Percentiles rank a stretch among this genome's conserved stretches.
phyloP scores from a whole-genome alignment of 2,888 invertebrate species.

The Itoplectis maculator region DNA sequence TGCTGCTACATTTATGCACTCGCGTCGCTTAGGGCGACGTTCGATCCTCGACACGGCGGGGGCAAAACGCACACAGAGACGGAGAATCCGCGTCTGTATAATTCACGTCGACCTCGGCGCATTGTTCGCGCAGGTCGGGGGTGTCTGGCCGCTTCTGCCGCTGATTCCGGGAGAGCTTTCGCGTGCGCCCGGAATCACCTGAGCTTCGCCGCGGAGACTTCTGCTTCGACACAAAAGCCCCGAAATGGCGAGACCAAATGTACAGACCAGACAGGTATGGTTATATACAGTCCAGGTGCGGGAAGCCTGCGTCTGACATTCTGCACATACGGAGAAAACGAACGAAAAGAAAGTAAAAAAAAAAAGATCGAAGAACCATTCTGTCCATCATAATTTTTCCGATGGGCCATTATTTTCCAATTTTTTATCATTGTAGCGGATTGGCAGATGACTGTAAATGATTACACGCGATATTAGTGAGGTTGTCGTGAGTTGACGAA shows the following conservation, averaged over 20 bases:
- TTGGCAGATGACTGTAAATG: no score
- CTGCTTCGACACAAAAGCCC: constrained; percentile 35
- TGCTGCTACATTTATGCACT: constrained; percentile 16
- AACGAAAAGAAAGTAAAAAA: constrained; percentile 11
- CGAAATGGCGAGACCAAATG: constrained; percentile 40
- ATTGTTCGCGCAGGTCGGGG: constrained; percentile 58
- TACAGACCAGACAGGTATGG: constrained; percentile 44
- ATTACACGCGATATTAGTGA: no score
- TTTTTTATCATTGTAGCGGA: no score
- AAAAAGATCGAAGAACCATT: constrained; percentile 6
- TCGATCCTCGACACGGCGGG: constrained; percentile 56
- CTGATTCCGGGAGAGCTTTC: constrained; percentile 53
- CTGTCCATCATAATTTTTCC: no score
- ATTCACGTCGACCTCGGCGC: constrained; percentile 63
- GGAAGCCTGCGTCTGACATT: constrained; percentile 41
- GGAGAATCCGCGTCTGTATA: constrained; percentile 63
- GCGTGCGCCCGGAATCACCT: constrained; percentile 51
- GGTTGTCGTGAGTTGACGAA: no score
- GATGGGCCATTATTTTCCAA: no score
- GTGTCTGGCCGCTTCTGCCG: constrained; percentile 57
- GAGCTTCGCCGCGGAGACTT: constrained; percentile 25
- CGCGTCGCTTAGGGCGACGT: constrained; percentile 39
- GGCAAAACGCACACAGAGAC: constrained; percentile 17
- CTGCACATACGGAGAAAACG: constrained; percentile 9
- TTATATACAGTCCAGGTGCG: no score